Conservation (phyloP, 2,888 invertebrate genomes). For the Rotaria socialis region DNA sequence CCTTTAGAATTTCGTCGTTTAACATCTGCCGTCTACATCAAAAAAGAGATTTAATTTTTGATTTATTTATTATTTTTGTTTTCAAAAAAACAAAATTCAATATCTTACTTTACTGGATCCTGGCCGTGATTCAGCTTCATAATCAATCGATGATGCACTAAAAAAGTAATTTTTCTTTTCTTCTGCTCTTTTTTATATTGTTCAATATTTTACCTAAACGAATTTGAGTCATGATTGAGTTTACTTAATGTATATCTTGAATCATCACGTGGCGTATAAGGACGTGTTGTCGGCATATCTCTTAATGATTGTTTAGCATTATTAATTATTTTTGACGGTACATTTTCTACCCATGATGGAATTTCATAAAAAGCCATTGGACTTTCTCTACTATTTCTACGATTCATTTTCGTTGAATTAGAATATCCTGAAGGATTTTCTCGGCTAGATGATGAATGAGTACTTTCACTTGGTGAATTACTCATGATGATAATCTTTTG, state of each 20-base stretch:
- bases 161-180: background rate
- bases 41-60: background rate
- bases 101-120: background rate
- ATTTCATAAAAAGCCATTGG: constrained; percentile 6
- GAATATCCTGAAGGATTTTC: background rate
- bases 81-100: background rate
- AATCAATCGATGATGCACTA: background rate
- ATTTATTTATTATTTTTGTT: background rate
- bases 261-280: constrained; percentile 14
- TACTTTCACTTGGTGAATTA: constrained; percentile 1
- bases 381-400: background rate
- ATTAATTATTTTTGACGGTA: constrained; percentile 18
- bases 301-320: constrained; percentile 17
- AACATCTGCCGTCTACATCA: background rate
- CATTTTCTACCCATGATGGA: background rate
- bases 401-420: background rate
- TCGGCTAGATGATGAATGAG: background rate
- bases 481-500: background rate
- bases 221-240: background rate
- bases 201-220: background rate
- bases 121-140: constrained; percentile 12
- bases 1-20: background rate
- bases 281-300: constrained; percentile 20
- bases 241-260: background rate
- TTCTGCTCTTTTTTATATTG: background rate